A percentile compares a stretch with the other conserved stretches of the same genome.
Conservation (phyloP, 2,888 invertebrate species). For the Drosophila anceps region DNA sequence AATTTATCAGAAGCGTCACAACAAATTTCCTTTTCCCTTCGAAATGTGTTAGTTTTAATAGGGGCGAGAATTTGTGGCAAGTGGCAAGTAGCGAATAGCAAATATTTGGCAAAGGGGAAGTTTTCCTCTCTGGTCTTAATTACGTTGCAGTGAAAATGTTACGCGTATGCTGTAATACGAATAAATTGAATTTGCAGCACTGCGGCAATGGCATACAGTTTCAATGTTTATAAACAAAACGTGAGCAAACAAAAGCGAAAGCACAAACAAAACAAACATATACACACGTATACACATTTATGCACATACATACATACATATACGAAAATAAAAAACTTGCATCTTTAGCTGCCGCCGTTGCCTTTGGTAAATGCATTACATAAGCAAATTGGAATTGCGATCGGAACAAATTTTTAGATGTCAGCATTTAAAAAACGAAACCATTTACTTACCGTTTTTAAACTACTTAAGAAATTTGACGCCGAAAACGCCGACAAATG, state of each 20-base stretch:
- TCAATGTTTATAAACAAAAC: conserved; percentile 71
- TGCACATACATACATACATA: background rate
- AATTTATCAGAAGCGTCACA: conserved; percentile 32
- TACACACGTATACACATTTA: background rate
- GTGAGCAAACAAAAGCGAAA: conserved; percentile 24
- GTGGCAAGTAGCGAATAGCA: background rate
- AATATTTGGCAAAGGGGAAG: background rate
- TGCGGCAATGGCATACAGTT: background rate
- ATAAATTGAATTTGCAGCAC: conserved; percentile 16
- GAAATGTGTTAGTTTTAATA: conserved; percentile 13
- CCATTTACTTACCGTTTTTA: conserved; percentile 47
- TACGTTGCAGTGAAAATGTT: conserved; percentile 26
- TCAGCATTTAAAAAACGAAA: conserved; percentile 3
- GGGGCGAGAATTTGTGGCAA: conserved; percentile 12
- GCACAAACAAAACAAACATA: conserved; percentile 17
- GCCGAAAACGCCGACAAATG: conserved; percentile 32
- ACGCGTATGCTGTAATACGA: conserved; percentile 21
- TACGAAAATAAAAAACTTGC: conserved; percentile 2
- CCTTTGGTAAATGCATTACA: conserved; percentile 40
- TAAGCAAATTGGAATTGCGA: conserved; percentile 31
- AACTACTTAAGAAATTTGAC: conserved; percentile 29
- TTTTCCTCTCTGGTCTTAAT: conserved; percentile 6
- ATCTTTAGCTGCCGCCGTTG: conserved; percentile 8
- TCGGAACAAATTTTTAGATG: conserved; percentile 8
- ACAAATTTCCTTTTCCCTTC: conserved; percentile 29